Percentiles rank a stretch among this genome's conserved stretches.
Evolutionary conservation across 2,797 vertebrate genomes (phyloP).

Genomic region (Characodon lateralis): DNA sequence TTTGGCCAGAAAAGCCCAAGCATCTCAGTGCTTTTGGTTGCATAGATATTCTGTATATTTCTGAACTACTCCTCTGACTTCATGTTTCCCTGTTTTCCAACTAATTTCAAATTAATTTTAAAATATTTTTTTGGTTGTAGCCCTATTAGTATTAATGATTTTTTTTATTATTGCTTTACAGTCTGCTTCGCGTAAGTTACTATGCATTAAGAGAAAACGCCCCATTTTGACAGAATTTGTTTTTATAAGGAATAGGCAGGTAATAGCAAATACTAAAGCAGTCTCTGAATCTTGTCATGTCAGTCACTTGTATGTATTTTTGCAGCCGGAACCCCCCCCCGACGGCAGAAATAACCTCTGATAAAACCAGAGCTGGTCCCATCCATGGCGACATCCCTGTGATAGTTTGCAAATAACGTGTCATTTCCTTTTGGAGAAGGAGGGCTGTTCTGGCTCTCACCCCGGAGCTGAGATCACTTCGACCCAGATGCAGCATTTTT

Average conservation of each 20-base stretch:
- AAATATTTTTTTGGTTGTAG: neutral
- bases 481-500: constrained; percentile 46
- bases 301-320: constrained; percentile 48
- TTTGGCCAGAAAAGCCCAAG: neutral
- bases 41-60: neutral
- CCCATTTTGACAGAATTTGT: constrained; percentile 39
- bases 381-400: constrained; percentile 42
- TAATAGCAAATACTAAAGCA: constrained; percentile 39
- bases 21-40: neutral
- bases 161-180: constrained; percentile 7
- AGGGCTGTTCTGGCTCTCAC: constrained; percentile 10
- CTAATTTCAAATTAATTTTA: neutral
- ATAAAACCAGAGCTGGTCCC: constrained; percentile 34
- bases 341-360: constrained; percentile 34
- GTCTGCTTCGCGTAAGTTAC: neutral
- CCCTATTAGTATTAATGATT: constrained; percentile 1
- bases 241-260: neutral
- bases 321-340: constrained; percentile 13
- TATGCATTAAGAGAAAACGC: neutral
- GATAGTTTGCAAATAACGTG: constrained; percentile 56
- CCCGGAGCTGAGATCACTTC: constrained; percentile 40
- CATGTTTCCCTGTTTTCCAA: neutral
- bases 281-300: constrained; percentile 42
- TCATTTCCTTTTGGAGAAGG: constrained; percentile 24
- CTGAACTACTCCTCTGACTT: neutral